Conservation (phyloP, 2,113 vertebrate genomes). For the Colossoma macropomum region DNA sequence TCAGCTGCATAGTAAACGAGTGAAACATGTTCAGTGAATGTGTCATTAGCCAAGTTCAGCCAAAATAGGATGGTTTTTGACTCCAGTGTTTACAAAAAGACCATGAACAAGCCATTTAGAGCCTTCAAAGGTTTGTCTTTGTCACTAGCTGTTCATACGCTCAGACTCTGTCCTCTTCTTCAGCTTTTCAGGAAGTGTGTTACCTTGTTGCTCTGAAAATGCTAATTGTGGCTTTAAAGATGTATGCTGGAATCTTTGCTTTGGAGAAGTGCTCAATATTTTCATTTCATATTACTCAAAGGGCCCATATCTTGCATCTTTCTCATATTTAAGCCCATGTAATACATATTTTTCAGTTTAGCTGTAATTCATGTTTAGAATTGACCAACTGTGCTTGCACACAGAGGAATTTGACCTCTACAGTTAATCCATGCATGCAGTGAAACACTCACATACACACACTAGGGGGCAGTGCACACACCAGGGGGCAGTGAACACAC, state of each 20-base stretch:
- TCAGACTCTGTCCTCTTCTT: background rate
- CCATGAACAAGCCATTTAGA: background rate
- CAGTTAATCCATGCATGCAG: too few relatives aligned
- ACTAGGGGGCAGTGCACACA: too few relatives aligned
- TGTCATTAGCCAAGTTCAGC: background rate
- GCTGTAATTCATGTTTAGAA: too few relatives aligned
- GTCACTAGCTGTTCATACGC: background rate
- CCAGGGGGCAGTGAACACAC: too few relatives aligned
- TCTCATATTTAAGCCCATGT: too few relatives aligned
- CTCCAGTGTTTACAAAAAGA: background rate
- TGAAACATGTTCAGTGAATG: background rate
- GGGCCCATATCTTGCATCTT: background rate
- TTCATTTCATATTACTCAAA: background rate
- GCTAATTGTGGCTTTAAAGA: background rate
- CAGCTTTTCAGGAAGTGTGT: background rate
- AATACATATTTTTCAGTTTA: too few relatives aligned
- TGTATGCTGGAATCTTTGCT: background rate
- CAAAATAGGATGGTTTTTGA: background rate
- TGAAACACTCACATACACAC: too few relatives aligned
- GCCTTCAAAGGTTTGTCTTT: background rate
- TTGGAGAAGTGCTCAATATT: background rate
- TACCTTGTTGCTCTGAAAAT: background rate
- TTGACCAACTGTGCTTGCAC: too few relatives aligned
- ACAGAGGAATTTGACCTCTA: too few relatives aligned
- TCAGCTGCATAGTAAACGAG: background rate